phyloP scores from a whole-genome alignment of 2,797 vertebrate species.

The Masticophis lateralis region DNA sequence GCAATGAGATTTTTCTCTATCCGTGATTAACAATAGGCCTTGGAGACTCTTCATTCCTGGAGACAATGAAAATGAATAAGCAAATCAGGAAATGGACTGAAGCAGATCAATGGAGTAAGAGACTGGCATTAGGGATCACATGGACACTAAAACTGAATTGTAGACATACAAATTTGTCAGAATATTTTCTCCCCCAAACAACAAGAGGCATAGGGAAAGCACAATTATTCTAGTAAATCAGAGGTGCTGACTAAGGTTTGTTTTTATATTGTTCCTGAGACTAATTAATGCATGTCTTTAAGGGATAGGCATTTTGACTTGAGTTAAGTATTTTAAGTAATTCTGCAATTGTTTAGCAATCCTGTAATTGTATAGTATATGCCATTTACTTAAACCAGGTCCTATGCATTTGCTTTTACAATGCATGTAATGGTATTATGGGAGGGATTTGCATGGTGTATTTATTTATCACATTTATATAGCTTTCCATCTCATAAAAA shows the following conservation, averaged over 20 bases:
- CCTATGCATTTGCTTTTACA: not conserved
- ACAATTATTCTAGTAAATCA: not conserved
- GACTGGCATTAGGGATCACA: not conserved
- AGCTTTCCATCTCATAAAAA: not conserved
- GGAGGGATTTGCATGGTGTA: not conserved
- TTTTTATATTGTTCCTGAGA: not conserved
- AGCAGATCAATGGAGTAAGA: not conserved
- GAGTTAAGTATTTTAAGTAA: not conserved
- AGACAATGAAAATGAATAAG: not conserved
- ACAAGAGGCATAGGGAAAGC: not conserved
- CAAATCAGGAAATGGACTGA: no score
- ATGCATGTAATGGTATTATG: not conserved
- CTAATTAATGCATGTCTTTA: not conserved
- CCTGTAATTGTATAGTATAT: not conserved
- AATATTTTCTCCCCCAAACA: not conserved
- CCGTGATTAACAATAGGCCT: not conserved
- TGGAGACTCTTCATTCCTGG: not conserved
- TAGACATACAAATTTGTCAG: not conserved
- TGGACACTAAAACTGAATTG: not conserved
- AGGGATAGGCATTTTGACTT: not conserved
- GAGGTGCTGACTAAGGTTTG: not conserved
- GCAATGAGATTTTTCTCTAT: no score
- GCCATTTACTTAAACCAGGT: not conserved
- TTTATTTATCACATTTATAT: not conserved
- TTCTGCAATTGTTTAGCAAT: not conserved